Conservation (phyloP, 2,113 vertebrate species). For the Chionis minor region DNA sequence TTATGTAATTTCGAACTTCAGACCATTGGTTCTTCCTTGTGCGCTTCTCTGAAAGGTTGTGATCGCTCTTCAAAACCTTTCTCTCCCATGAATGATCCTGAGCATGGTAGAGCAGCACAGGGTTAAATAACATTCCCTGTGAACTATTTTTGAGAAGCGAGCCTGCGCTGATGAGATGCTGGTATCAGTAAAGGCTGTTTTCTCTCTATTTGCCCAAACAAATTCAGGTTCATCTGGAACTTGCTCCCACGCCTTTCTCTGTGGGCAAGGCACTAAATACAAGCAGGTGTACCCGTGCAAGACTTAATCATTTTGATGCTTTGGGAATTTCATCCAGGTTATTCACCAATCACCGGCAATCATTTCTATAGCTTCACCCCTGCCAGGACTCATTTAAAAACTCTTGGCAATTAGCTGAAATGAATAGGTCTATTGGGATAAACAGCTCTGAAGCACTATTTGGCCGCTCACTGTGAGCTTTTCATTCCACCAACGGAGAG, state of each 20-base stretch:
- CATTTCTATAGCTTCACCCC: not conserved
- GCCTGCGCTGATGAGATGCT: not conserved
- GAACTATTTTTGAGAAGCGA: not conserved
- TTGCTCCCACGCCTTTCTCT: not conserved
- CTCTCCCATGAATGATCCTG: not conserved
- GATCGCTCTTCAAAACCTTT: not conserved
- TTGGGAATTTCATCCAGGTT: slow-evolving; percentile 18
- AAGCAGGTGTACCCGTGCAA: not conserved
- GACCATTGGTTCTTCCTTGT: not conserved
- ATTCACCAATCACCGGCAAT: slow-evolving; percentile 28
- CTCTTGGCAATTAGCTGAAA: not conserved
- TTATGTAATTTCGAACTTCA: not conserved
- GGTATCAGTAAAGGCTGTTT: not conserved
- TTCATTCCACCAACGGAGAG: not conserved
- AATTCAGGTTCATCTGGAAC: not conserved
- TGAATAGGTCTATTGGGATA: not conserved
- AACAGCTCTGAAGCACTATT: not conserved
- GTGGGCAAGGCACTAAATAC: not conserved
- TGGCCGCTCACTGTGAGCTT: not conserved
- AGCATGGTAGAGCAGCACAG: not conserved
- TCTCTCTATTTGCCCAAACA: not conserved
- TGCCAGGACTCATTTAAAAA: slow-evolving; percentile 23
- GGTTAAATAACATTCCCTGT: not conserved
- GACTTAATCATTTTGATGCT: not conserved
- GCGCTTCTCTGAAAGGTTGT: not conserved